Percentiles rank a stretch among this genome's conserved stretches.
Evolutionary conservation across 2,797 vertebrate genomes (phyloP).

Genomic region (Notolabrus celidotus): DNA sequence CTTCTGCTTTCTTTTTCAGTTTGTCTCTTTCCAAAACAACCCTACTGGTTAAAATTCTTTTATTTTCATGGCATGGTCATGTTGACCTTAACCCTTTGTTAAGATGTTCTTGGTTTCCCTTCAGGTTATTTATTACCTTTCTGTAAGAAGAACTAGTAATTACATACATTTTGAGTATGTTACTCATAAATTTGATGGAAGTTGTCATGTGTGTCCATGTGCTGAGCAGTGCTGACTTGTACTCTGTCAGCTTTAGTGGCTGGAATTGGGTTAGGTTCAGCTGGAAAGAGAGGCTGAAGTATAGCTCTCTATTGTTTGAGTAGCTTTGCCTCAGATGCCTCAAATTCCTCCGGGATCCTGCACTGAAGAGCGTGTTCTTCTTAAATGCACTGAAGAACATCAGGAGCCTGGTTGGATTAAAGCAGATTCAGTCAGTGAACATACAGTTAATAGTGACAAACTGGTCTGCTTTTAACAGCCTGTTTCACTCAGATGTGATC

Average conservation of each 20-base stretch:
- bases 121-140: conserved; percentile 5
- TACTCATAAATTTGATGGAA: conserved; percentile 10
- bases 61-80: too few relatives aligned
- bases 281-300: conserved; percentile 36
- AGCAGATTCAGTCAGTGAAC: background rate
- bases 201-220: conserved; percentile 12
- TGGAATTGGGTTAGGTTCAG: conserved; percentile 46
- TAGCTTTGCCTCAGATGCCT: conserved; percentile 59
- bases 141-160: conserved; percentile 16
- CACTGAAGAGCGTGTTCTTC: conserved; percentile 9
- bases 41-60: too few relatives aligned
- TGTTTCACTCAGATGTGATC: too few relatives aligned
- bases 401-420: background rate
- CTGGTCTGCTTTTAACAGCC: too few relatives aligned
- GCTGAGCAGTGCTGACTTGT: conserved; percentile 19
- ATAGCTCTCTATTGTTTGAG: conserved; percentile 51
- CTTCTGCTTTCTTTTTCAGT: too few relatives aligned
- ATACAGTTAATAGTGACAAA: too few relatives aligned
- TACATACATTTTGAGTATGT: conserved; percentile 8
- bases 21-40: conserved; percentile 3
- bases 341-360: conserved; percentile 60
- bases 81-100: too few relatives aligned
- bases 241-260: conserved; percentile 21
- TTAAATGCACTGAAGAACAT: conserved; percentile 13
- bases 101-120: too few relatives aligned